Conservation (phyloP, 2,797 vertebrate species). For the Cyprinodon diabolis region DNA sequence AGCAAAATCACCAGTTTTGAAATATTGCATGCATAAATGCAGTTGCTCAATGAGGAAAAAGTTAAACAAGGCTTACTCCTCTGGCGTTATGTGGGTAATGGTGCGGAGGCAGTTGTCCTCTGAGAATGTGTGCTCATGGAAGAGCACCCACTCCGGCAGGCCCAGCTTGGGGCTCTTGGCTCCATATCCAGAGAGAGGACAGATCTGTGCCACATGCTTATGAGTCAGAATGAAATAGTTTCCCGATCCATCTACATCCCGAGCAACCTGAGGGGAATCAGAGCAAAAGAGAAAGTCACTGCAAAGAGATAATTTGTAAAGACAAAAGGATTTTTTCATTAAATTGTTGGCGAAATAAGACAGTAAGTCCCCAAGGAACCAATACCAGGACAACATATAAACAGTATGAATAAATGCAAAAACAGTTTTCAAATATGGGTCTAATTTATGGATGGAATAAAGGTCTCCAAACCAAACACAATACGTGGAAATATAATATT, state of each 20-base stretch:
- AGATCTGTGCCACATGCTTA: conserved; percentile 91
- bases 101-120: conserved; percentile 89
- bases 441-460: neutral
- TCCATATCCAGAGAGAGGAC: conserved; percentile 84
- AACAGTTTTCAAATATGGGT: neutral
- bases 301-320: neutral
- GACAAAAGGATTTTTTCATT: neutral
- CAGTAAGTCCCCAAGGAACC: neutral
- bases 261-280: conserved; percentile 80
- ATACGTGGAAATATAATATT: too few relatives aligned
- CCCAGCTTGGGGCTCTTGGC: conserved; percentile 75
- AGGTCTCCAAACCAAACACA: too few relatives aligned
- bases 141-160: conserved; percentile 91
- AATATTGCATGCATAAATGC: neutral
- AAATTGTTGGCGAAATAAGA: neutral
- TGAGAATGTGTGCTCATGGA: conserved; percentile 87
- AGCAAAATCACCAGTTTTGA: neutral
- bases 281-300: conserved; percentile 12
- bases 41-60: conserved; percentile 1
- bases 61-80: conserved; percentile 81
- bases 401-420: neutral
- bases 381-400: neutral
- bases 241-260: conserved; percentile 90
- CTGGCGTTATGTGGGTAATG: conserved; percentile 82
- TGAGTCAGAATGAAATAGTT: conserved; percentile 91